phyloP scores from a whole-genome alignment of 2,888 invertebrate genomes.

The Cancer borealis region DNA sequence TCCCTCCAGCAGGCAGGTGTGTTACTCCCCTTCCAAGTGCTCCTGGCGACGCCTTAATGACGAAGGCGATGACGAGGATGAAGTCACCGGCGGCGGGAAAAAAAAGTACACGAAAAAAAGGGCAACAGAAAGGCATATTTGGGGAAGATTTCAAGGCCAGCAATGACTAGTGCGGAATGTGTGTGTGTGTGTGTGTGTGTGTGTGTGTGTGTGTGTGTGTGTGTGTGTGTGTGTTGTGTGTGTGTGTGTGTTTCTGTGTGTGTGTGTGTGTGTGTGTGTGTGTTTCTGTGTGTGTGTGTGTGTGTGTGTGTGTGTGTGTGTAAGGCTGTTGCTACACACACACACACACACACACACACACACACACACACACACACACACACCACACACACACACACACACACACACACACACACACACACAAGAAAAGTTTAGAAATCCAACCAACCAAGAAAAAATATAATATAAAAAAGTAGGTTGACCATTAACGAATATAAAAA shows the following conservation, averaged over 20 bases:
- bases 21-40: background rate
- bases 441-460: background rate
- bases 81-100: background rate
- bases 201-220: conserved; percentile 20
- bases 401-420: background rate
- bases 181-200: conserved; percentile 13
- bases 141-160: conserved; percentile 26
- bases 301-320: background rate
- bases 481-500: background rate
- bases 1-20: conserved; percentile 30
- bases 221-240: conserved; percentile 13
- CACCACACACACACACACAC: background rate
- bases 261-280: background rate
- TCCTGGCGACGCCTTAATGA: conserved; percentile 1
- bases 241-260: too few species aligned
- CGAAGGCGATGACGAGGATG: background rate
- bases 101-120: background rate
- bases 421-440: background rate
- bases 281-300: conserved; percentile 14
- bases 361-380: background rate
- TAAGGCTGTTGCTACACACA: background rate
- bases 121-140: background rate
- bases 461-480: background rate
- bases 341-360: background rate
- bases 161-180: conserved; percentile 7